Evolutionary conservation across 2,797 vertebrate species (phyloP).

Genomic region (Harpagifer antarcticus): DNA sequence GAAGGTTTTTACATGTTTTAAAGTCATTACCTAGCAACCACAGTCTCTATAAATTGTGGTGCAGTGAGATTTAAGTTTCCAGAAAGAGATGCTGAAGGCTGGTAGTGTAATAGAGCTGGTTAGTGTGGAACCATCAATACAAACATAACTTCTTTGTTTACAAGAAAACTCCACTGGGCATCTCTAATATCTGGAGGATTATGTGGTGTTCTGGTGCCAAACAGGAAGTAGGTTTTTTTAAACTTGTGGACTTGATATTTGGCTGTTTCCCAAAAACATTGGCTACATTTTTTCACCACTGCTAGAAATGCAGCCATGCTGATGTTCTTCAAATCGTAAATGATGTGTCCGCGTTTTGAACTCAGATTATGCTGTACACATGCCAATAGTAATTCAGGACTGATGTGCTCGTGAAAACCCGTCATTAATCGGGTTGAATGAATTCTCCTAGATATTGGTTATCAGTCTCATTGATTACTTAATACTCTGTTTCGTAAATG

Average conservation of each 20-base stretch:
- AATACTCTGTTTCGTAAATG: no score
- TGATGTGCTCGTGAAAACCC: not conserved
- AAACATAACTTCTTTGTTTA: not conserved
- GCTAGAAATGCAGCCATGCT: not conserved
- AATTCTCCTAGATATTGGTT: not conserved
- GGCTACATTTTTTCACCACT: not conserved
- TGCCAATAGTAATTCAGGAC: not conserved
- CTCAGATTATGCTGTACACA: slow-evolving; percentile 6
- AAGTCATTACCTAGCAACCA: not conserved
- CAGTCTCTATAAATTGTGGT: not conserved
- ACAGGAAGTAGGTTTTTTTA: not conserved
- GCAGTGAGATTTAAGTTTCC: not conserved
- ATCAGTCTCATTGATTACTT: no score
- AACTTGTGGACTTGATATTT: not conserved
- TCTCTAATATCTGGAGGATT: not conserved
- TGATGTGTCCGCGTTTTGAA: not conserved
- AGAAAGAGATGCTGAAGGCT: not conserved
- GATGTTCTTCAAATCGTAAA: not conserved
- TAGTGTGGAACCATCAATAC: not conserved
- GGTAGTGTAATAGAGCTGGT: not conserved
- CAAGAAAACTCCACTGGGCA: slow-evolving; percentile 2
- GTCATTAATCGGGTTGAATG: not conserved
- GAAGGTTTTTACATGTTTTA: not conserved
- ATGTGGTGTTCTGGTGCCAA: not conserved
- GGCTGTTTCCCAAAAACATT: not conserved